Conservation (phyloP, 2,113 vertebrate genomes). For the Aptenodytes forsteri region DNA sequence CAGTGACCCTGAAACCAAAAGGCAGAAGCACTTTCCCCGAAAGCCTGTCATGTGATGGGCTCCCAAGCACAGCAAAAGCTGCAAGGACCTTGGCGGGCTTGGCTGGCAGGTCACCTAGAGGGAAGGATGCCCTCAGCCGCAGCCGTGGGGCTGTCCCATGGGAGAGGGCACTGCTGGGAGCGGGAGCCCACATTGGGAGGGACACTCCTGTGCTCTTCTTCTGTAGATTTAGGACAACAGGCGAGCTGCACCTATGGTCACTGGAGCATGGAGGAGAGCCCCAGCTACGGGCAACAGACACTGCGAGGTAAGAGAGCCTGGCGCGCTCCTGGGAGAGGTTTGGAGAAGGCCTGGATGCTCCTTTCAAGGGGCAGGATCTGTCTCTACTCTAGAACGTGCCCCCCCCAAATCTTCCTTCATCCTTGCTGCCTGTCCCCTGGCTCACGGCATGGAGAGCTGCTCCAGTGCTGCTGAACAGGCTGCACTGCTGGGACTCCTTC, state of each 20-base stretch:
- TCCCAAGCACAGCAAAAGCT: neutral
- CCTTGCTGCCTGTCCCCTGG: neutral
- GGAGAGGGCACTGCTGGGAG: neutral
- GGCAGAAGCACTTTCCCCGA: neutral
- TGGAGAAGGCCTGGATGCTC: neutral
- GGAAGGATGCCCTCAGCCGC: rapidly evolving
- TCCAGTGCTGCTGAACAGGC: neutral
- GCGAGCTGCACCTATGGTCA: neutral
- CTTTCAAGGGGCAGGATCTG: neutral
- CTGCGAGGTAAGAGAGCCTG: neutral
- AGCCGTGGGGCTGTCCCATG: rapidly evolving
- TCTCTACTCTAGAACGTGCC: rapidly evolving
- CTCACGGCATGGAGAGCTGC: neutral
- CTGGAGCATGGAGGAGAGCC: neutral
- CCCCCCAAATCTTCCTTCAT: neutral
- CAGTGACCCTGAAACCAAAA: rapidly evolving
- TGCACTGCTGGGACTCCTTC: neutral
- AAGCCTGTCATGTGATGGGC: neutral
- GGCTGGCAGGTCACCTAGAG: neutral
- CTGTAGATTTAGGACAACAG: neutral
- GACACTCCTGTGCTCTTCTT: neutral
- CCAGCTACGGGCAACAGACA: neutral
- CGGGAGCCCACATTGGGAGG: neutral
- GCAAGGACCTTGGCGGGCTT: rapidly evolving
- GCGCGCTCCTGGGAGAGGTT: neutral